Evolutionary conservation across 2,888 invertebrate species (phyloP), one percentile per base, ranked within the genome.

Genomic region (Sturmia bella): DNA sequence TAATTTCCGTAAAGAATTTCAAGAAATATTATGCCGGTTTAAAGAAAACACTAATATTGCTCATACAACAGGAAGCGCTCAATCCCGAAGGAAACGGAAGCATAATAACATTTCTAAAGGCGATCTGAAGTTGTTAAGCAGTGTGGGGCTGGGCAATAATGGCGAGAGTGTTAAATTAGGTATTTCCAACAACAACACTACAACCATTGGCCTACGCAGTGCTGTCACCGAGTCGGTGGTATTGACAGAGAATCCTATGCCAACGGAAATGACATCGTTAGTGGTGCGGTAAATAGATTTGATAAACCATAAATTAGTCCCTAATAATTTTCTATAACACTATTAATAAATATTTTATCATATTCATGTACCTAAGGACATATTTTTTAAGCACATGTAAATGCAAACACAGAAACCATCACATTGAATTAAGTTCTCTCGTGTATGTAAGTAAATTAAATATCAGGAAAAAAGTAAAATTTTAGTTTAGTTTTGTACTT

Each of bases 1-100:
- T 86, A 97, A 97, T 91, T 98, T 98, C 91, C 93, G 96, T 87
- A 96, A 96, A 89, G 97, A 97, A 90, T 97, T 97, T 89, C 94
- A 94, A 85, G 96, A 96, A 90, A 94, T 96, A 86, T 90, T 95
- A 85, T 84, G 94, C 88, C 93, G 94, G 87, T 88, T 85, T 87
- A 87, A 87, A 86, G 87, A 88, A 85, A 86, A 87, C 87, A 89
- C 90, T 89, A 90, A 90, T 89, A 87, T 87, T 88, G 87, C 88
- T 90, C 90, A 88, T 83, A 89, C 87, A 88, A 89, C 87, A 89
- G 89, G 89, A 85, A 85, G 87, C 86, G 89, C 87, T 82, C 87
- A 89, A 79, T 81, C 89, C 45, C 89, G 89, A 59, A 87, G 88
- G 45, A 88, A 88, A 75, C 89, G 89, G 84, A 89, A 88, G 79